Evolutionary conservation across 2,113 vertebrate species (phyloP).

Genomic region (Otocyon megalotis): DNA sequence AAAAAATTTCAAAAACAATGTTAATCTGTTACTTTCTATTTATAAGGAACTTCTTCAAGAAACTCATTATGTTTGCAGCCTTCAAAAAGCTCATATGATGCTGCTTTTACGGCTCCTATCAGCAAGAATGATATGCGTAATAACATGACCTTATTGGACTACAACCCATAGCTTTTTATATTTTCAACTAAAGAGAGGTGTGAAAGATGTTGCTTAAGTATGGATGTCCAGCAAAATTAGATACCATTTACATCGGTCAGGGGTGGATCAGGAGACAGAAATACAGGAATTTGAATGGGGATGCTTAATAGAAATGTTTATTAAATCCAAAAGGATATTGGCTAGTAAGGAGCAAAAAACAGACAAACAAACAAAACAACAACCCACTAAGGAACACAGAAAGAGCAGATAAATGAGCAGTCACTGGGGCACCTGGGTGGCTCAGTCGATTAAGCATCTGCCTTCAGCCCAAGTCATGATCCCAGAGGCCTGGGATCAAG

Average conservation of each 20-base stretch:
- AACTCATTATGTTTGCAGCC: neutral
- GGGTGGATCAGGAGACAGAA: neutral
- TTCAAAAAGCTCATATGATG: neutral
- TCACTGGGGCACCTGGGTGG: too few species aligned
- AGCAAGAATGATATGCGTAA: neutral
- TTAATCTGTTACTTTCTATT: slow-evolving; percentile 22
- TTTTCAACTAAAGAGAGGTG: neutral
- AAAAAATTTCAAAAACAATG: neutral
- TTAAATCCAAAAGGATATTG: neutral
- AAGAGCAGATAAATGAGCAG: neutral
- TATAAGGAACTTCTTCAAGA: slow-evolving; percentile 26
- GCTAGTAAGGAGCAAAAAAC: neutral
- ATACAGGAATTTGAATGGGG: neutral
- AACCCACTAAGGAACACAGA: neutral
- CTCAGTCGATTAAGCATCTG: too few species aligned
- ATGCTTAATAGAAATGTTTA: neutral
- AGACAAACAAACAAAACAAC: too few species aligned
- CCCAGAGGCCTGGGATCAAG: too few species aligned
- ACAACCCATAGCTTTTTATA: neutral
- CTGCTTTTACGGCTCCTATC: neutral
- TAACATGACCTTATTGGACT: neutral
- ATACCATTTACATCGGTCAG: neutral
- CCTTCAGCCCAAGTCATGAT: too few species aligned
- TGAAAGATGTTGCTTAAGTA: neutral
- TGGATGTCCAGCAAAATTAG: neutral